Evolutionary conservation across 2,888 invertebrate genomes (phyloP), one percentile per base, ranked within the genome.

Genomic region (Volucella inanis): DNA sequence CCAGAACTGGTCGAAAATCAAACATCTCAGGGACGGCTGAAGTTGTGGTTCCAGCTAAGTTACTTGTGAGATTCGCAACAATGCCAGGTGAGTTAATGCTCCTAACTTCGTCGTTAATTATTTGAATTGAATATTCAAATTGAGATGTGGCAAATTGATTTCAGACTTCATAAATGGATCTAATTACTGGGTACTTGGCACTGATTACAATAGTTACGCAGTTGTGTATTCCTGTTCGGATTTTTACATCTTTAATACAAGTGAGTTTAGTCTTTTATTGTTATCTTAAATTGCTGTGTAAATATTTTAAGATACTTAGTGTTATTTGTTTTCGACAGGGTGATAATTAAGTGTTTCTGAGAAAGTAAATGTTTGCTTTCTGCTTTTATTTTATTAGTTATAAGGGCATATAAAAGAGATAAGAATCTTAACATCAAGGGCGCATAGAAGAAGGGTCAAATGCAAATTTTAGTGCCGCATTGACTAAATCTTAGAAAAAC

Each of bases 201-300:
- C 95, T 0, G 95, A 95, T 89, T 95, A 95, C 88, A 90, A 90
- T 0, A 92, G 90, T 74, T 95, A 93, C 88, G 91, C 94, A 1
- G 94, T 95, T 0, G 93, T 94, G 3, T 95, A 93, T 92, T 93
- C 94, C 18, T 95, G 95, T 88, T 89, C 89, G 8, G 92, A 88
- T 45, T 49, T 89, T 52, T 76, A 74, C 18, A 15, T 87, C 38
- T 50, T 87, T 6, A 84, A 88, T 78, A 75, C 87, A 78, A 84
- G 89, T 89, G 81, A 88, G 89, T 88, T 12, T 10, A 22, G 11
- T 41, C 62, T 50, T 52, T 65, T 18, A 45, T 39, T 38, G 39
- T 52, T 18, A 49, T 61, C 15, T 65, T 12, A 45, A 59, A 61
- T 65, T 59, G 38, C n/a, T 45, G 38, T 50, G 61, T 77, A 67